phyloP scores from a whole-genome alignment of 2,888 invertebrate species.

The Malthinus seriepunctatus region DNA sequence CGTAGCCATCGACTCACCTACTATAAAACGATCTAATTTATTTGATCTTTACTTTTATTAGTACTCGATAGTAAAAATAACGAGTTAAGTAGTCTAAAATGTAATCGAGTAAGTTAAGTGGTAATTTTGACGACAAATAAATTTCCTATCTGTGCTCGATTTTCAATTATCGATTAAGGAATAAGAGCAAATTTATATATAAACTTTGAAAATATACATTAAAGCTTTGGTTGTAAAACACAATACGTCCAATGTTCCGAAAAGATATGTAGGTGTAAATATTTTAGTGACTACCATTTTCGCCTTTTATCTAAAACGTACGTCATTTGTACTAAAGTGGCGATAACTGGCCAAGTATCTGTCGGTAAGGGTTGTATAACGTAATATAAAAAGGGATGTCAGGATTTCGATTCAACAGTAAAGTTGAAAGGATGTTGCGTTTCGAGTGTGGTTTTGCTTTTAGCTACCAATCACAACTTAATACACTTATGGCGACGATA shows the following conservation, averaged over 20 bases:
- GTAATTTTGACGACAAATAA: too few relatives aligned
- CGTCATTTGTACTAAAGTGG: constrained; percentile 18
- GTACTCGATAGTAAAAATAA: constrained; percentile 1
- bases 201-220: too few relatives aligned
- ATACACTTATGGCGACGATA: constrained; percentile 42
- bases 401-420: constrained; percentile 16
- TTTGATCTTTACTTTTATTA: constrained; percentile 6
- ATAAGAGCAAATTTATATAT: too few relatives aligned
- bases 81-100: background rate
- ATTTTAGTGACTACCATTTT: constrained; percentile 17
- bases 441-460: constrained; percentile 41
- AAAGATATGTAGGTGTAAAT: constrained; percentile 17
- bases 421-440: constrained; percentile 41
- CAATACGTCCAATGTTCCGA: constrained; percentile 14
- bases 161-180: too few relatives aligned
- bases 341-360: constrained; percentile 19
- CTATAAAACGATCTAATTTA: constrained; percentile 23
- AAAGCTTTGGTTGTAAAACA: background rate
- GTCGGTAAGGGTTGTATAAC: constrained; percentile 12
- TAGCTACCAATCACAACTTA: constrained; percentile 46
- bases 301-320: constrained; percentile 16
- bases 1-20: constrained; percentile 6
- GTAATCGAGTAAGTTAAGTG: too few relatives aligned
- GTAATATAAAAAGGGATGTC: constrained; percentile 13
- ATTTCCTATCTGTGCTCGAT: too few relatives aligned